Base-by-base conservation (phyloP, 2,888 invertebrate species). In the Helobdella robusta region DNA sequence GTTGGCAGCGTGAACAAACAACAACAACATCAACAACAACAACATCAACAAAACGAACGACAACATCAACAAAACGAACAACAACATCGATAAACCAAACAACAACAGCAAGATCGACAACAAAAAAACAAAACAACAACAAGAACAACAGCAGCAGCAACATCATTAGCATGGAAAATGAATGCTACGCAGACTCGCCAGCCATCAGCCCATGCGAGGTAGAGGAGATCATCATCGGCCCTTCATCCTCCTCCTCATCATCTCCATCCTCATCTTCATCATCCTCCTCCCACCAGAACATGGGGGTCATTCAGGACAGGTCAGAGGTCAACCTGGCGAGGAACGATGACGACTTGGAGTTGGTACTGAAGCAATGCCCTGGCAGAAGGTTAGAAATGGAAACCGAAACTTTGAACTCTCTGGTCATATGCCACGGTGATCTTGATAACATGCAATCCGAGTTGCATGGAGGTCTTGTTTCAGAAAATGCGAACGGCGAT, bases 381-480 rank as follows among this genome's bases (percentile, higher is more conserved):
- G 62, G 62, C 11, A 44, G 46, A 18, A 32, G 59, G 3, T n/a
- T 62, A 32, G 62, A 46, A n/a, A 62, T 62, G 62, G 15, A 46
- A 32, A 56, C 30, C 8, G 28, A 28, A 25, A 62, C 62, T 6
- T 20, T 62, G 20, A 62, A 62, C 62, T 50, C 50, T 18, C 50
- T 62, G 18, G 62, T 62, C 32, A 62, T 62, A 50, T 50, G 50
- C 6, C 50, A 50, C 30, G 62, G 62, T n/a, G 62, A 62, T 50
- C 32, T 62, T 20, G 62, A 62, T 35, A 44, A 46, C 50, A 62
- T 40, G 56, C 56, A 56, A 32, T 56, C 56, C n/a, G 56, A 56
- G 28, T 28, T 56, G 25, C 28, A 56, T 18, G 32, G 32, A 8
- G 32, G 32, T 30, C 32, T 56, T 2, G 56, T 56, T 11, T 30